phyloP scores from a whole-genome alignment of 2,797 vertebrate genomes.

The Catostomus latipinnis region DNA sequence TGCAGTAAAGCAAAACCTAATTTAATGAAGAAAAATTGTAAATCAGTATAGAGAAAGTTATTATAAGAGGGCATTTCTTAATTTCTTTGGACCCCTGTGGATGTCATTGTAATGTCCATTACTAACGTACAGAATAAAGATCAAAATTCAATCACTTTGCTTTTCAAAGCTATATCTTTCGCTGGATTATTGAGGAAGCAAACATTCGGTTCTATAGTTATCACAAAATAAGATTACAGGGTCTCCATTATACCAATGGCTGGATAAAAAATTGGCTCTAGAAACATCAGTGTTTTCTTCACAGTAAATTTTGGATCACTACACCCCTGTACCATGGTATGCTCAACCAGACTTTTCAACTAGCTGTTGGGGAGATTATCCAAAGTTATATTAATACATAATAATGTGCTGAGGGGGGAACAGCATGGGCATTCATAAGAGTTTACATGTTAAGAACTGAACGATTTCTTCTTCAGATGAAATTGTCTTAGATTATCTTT shows the following conservation, averaged over 20 bases:
- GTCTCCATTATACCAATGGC: no score
- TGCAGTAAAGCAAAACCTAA: neutral
- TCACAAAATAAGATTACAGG: neutral
- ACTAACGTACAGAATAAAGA: neutral
- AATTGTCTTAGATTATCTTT: constrained; percentile 38
- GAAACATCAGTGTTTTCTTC: no score
- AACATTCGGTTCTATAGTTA: neutral
- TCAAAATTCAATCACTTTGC: neutral
- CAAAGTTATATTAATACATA: constrained; percentile 32
- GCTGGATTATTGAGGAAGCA: neutral
- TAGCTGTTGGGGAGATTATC: constrained; percentile 54
- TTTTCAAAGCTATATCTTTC: neutral
- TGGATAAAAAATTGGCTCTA: no score
- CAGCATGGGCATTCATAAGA: neutral
- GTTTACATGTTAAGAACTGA: constrained; percentile 8
- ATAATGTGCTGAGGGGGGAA: constrained; percentile 2
- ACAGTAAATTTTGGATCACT: neutral
- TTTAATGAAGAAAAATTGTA: neutral
- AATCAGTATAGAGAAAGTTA: neutral
- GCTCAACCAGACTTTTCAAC: constrained; percentile 58
- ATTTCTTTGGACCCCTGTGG: no score
- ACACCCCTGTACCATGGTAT: constrained; percentile 12
- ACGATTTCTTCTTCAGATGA: constrained; percentile 2
- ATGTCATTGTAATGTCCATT: neutral
- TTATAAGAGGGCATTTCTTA: no score